phyloP scores from a whole-genome alignment of 2,797 vertebrate genomes.

The Oryzias sinensis region DNA sequence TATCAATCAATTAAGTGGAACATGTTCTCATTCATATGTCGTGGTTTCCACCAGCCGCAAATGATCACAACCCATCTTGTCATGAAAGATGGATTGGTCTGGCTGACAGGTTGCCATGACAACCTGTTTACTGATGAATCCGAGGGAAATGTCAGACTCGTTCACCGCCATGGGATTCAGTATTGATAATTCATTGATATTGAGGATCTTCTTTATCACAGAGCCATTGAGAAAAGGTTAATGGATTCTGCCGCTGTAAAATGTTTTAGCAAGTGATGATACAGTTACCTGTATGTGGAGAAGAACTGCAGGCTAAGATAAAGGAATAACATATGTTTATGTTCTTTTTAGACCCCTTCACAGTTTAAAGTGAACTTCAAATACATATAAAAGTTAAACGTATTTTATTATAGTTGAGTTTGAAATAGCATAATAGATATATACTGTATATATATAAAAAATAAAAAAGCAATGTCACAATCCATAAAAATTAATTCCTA shows the following conservation, averaged over 20 bases:
- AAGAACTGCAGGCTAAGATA: no score
- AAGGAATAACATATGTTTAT: slow-evolving; percentile 16
- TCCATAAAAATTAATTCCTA: no score
- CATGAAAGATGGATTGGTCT: slow-evolving; percentile 20
- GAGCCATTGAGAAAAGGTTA: slow-evolving; percentile 50
- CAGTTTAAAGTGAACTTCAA: no score
- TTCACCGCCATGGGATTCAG: slow-evolving; percentile 39
- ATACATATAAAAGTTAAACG: no score
- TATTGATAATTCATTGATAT: slow-evolving; percentile 48
- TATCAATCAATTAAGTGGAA: no score
- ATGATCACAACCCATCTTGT: slow-evolving; percentile 19
- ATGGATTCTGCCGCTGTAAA: slow-evolving; percentile 43
- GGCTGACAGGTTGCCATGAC: slow-evolving; percentile 43
- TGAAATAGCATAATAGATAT: no score
- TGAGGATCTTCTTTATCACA: slow-evolving; percentile 25
- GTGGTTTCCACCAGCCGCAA: slow-evolving; percentile 10
- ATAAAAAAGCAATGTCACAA: no score
- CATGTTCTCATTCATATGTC: slow-evolving; percentile 10
- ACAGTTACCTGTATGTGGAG: neutral
- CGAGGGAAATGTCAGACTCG: slow-evolving; percentile 29
- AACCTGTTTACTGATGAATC: slow-evolving; percentile 31
- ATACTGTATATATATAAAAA: no score
- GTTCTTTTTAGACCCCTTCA: neutral
- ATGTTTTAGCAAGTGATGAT: slow-evolving; percentile 2
- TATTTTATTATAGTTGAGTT: no score